Conservation (phyloP, 2,113 vertebrate genomes). For the Lophochroa leadbeateri region DNA sequence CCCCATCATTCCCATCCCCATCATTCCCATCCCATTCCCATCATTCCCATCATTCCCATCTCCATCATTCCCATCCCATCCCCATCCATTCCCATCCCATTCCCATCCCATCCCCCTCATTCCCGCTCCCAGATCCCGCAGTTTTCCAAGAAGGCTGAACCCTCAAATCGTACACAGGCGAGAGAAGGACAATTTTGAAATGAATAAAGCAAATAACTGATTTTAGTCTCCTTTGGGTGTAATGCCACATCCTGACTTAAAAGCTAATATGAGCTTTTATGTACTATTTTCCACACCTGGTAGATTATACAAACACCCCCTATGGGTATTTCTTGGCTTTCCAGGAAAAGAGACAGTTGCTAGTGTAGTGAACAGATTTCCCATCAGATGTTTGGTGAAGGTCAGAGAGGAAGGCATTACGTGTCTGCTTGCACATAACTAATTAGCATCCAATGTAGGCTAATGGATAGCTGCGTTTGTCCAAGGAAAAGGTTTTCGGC, state of each 20-base stretch:
- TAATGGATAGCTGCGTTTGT: background rate
- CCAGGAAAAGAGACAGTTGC: background rate
- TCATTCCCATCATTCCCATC: too few relatives aligned
- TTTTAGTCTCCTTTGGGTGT: background rate
- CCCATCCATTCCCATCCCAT: too few relatives aligned
- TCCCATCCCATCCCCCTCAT: too few relatives aligned
- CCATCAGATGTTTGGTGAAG: background rate
- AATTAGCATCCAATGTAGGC: background rate
- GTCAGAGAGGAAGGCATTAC: background rate
- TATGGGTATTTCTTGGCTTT: background rate
- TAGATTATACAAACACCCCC: background rate
- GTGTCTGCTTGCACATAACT: background rate
- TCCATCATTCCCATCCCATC: too few relatives aligned
- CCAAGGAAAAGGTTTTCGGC: background rate
- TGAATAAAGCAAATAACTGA: constrained; percentile 33
- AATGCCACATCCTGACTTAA: background rate
- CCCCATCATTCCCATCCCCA: too few relatives aligned
- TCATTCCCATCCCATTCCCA: too few relatives aligned
- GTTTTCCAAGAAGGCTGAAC: too few relatives aligned
- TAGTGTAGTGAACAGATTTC: background rate
- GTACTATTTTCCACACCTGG: background rate
- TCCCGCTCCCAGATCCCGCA: too few relatives aligned
- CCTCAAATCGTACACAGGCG: background rate
- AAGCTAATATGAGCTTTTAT: background rate
- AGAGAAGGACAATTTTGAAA: constrained; percentile 28